phyloP scores from a whole-genome alignment of 2,797 vertebrate species.

The Spinibarbus caldwelli region DNA sequence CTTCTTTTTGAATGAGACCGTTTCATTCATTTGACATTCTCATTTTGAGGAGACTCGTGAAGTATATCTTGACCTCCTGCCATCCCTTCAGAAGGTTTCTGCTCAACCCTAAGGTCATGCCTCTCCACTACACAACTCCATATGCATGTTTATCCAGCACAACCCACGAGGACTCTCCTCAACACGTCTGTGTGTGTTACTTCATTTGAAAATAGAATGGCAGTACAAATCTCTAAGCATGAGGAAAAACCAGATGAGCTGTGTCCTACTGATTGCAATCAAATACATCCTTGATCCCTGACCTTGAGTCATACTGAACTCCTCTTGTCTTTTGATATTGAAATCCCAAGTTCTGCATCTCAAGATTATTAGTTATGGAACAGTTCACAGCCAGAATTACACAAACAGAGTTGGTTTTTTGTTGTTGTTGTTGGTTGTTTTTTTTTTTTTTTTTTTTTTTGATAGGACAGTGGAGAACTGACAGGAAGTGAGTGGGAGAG shows the following conservation, averaged over 20 bases:
- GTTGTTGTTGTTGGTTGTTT: too few species aligned
- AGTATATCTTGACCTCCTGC: constrained; percentile 35
- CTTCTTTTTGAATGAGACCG: background rate
- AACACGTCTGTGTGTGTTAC: constrained; percentile 2
- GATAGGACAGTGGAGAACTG: too few species aligned
- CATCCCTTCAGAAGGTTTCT: background rate
- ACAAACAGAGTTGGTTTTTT: background rate
- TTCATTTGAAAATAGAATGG: background rate
- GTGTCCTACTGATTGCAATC: constrained; percentile 45
- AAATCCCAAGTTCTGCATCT: background rate
- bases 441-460: too few species aligned
- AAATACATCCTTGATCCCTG: constrained; percentile 31
- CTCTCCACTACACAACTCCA: constrained; percentile 15
- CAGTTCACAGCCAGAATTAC: background rate
- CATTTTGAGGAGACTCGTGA: constrained; percentile 20
- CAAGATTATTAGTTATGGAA: background rate
- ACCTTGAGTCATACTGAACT: constrained; percentile 42
- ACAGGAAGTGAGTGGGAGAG: too few species aligned
- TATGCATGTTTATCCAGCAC: constrained; percentile 10
- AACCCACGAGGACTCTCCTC: background rate
- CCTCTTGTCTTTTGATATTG: background rate
- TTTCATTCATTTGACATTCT: constrained; percentile 12
- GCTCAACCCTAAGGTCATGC: constrained; percentile 10
- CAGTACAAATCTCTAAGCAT: background rate
- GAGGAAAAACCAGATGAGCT: background rate